Evolutionary conservation across 1,140 invertebrate species (phyloP), one percentile per base, ranked within the genome.

Genomic region (Reticulitermes speratus): DNA sequence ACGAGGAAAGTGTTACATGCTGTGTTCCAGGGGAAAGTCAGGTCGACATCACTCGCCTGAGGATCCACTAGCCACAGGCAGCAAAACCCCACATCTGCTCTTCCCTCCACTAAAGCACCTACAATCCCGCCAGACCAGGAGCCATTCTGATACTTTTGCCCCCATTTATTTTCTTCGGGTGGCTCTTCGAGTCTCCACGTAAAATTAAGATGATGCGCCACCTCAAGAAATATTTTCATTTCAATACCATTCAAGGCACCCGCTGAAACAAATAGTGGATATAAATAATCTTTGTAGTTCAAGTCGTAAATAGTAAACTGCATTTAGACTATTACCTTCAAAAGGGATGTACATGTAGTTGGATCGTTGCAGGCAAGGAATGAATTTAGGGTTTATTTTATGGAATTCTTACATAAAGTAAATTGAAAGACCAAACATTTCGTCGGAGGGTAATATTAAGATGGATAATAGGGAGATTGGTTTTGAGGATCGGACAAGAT

Each of bases 1-100:
- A 84, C 83, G 32, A 84, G 23, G 84, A 85, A 85, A 0, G 84
- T 85, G 30, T 59, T 44, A 48, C 84, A 85, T 21, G n/a, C 25
- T 11, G 25, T 8, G 32, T 59, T 44, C 59, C 44, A 44, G 44
- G 48, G 84, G 9, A 38, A n/a, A 0, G 44, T 38, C 8, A 85
- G 9, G 59, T n/a, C 48, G 38, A 32, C 23, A 12, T 23, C 21
- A n/a, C 23, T 23, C 23, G 21, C 38, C 11, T 52, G 48, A 16
- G 23, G 38, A n/a, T 45, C 38, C 23, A 59, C 52, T 0, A 55
- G 9, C 84, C 84, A 85, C 48, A 85, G 48, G 19, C 11, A n/a
- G 52, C 32, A 38, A 25, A 85, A 59, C 12, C n/a, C 48, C 84
- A 55, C n/a, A 25, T 55, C 84, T 12, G n/a, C n/a, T 44, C 38